Base-by-base conservation (phyloP, 1,140 invertebrate genomes). In the Diploscapter pachys region DNA sequence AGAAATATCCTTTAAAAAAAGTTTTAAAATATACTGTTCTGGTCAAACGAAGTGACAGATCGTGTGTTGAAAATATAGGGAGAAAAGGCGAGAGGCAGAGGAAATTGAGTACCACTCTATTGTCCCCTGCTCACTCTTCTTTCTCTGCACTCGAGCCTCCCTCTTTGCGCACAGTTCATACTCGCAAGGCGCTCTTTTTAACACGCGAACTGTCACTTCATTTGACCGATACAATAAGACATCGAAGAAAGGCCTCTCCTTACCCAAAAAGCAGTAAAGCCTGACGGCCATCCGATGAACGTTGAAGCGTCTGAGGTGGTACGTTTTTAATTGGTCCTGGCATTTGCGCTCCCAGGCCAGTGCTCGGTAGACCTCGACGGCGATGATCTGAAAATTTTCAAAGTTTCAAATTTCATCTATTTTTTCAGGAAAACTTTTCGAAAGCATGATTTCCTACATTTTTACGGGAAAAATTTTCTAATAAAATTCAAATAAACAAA, bases 271-370 rank as follows among this genome's bases (percentile, higher is more conserved):
- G 52, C 81, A 77, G 65, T 83, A 83, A 49, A 83, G 78, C 13
- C 82, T 79, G 31, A 84, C 84, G 64, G 85, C 78, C 13, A 83
- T 65, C 11, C 82, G 78, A 68, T 84, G 83, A 6, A 84, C 82
- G 48, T 75, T 78, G 51, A 75, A 59, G 49, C 77, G 63, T 13
- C 64, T 63, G 48, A 81, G 56, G 4, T 78, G 79, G 64, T 85
- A 83, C 9, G 68, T 83, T n/a, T 85, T 74, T 70, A 83, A 83
- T 49, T 80, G 62, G 4, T 78, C 61, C 5, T 76, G 63, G 59
- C 77, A 78, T 55, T 78, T 82, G 9, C 73, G 72, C 63, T 84
- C 82, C 82, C 82, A 84, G 4, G 78, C 76, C 51, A 86, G 52
- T 2, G 81, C 75, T 3, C 82, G 81, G 62, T 83, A 80, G 9